Conservation (phyloP, 2,797 vertebrate species). For the Coluber constrictor region DNA sequence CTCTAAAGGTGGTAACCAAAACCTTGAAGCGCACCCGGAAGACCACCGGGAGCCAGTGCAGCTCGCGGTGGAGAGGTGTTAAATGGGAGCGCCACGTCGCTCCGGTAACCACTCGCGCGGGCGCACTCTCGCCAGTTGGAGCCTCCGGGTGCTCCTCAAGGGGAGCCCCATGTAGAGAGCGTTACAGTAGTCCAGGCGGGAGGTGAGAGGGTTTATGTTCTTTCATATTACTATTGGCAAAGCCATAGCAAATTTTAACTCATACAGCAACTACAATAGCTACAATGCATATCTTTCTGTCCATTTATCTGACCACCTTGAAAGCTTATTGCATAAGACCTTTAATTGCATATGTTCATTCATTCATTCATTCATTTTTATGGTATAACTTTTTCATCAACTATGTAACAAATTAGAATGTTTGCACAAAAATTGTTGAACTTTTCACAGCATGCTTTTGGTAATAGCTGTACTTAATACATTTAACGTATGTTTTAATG, state of each 20-base stretch:
- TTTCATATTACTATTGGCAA: background rate
- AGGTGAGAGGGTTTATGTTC: background rate
- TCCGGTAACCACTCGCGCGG: too few relatives aligned
- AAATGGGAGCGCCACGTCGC: too few relatives aligned
- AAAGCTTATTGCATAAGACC: background rate
- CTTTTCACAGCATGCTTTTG: constrained; percentile 21
- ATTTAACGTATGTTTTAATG: background rate
- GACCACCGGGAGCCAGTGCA: too few relatives aligned
- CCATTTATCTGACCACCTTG: background rate
- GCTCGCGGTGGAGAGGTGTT: too few relatives aligned
- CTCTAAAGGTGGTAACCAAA: too few relatives aligned
- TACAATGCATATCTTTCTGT: background rate
- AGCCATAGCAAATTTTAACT: background rate
- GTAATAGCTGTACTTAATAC: background rate
- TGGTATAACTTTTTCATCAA: background rate
- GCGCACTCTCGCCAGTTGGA: too few relatives aligned
- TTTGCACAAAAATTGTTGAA: background rate
- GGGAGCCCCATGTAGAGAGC: too few relatives aligned
- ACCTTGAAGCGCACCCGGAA: too few relatives aligned
- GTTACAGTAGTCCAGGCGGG: too few relatives aligned
- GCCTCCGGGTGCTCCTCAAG: too few relatives aligned
- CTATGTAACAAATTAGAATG: background rate
- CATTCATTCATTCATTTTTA: background rate
- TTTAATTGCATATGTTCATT: background rate
- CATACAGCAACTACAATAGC: background rate